Percentiles rank a stretch among this genome's conserved stretches.
phyloP scores from a whole-genome alignment of 1,140 invertebrate species.

The Tetraneura akinire region DNA sequence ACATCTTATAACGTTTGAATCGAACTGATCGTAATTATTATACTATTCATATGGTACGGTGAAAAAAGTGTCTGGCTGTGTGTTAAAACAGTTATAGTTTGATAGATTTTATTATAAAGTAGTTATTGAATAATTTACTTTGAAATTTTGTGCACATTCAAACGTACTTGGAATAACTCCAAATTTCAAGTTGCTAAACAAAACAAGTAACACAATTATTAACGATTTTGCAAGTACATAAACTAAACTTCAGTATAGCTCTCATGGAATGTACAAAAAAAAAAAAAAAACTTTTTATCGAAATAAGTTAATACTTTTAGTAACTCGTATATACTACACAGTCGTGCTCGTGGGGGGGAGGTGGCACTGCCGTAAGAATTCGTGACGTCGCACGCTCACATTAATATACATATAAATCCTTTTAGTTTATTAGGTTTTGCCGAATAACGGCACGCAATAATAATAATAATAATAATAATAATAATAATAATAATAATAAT shows the following conservation, averaged over 20 bases:
- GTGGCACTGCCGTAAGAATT: neutral
- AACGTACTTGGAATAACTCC: neutral
- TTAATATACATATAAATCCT: slow-evolving; percentile 5
- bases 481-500: no score
- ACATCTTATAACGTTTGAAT: no score
- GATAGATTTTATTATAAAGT: no score
- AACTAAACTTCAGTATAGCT: neutral
- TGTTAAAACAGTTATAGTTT: no score
- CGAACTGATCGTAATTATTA: no score
- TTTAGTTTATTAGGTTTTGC: slow-evolving; percentile 13
- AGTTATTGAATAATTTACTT: no score
- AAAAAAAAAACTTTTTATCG: slow-evolving; percentile 8
- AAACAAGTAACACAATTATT: slow-evolving; percentile 1
- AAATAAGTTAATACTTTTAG: slow-evolving; percentile 8
- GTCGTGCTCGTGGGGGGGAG: no score
- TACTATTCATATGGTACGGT: no score
- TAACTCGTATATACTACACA: neutral
- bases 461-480: no score
- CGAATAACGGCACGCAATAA: neutral
- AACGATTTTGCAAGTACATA: neutral
- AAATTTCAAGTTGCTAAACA: neutral
- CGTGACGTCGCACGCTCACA: neutral
- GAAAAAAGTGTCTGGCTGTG: no score
- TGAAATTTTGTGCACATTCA: neutral
- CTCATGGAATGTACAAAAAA: neutral